These are phyloP conservation scores for Agonopterix alstromeriana DNA, from an alignment of 2,888 invertebrate genomes.

Conservation along the genomic window DNA sequence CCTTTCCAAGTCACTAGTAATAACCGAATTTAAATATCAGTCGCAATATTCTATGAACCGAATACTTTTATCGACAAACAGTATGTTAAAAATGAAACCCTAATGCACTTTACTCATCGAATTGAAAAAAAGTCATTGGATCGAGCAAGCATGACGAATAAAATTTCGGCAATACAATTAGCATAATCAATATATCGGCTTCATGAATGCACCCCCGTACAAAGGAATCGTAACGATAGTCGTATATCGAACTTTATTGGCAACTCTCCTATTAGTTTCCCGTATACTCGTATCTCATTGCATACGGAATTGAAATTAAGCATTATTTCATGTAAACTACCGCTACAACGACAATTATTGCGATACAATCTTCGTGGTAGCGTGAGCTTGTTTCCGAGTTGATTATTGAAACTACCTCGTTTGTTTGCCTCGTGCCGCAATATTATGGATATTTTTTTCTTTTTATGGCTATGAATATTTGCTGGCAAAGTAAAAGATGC, in stretches of 20 bases:
- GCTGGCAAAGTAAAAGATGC: no score
- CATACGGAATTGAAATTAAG: conserved; percentile 65
- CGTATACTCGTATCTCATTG: conserved; percentile 39
- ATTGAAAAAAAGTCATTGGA: conserved; percentile 23
- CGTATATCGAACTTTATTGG: conserved; percentile 58
- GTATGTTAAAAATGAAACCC: conserved; percentile 31
- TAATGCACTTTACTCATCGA: conserved; percentile 18
- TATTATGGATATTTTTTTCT: neutral
- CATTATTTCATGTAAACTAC: conserved; percentile 68
- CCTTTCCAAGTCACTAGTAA: no score
- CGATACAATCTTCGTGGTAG: conserved; percentile 45
- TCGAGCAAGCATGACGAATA: conserved; percentile 47
- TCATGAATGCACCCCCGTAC: conserved; percentile 48
- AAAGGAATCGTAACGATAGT: conserved; percentile 29
- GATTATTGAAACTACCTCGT: conserved; percentile 35
- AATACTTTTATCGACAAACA: conserved; percentile 41
- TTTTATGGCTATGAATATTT: no score
- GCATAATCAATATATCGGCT: conserved; percentile 66
- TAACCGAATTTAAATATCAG: no score
- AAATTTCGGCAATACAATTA: conserved; percentile 69
- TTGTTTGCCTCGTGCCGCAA: conserved; percentile 20
- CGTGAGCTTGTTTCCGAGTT: conserved; percentile 31
- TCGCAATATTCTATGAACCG: conserved; percentile 11
- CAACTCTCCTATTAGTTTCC: conserved; percentile 48
- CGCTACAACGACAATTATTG: conserved; percentile 47